A percentile compares a stretch with the other conserved stretches of the same genome.
Conservation (phyloP, 2,797 vertebrate species). For the Cossypha polioptera region DNA sequence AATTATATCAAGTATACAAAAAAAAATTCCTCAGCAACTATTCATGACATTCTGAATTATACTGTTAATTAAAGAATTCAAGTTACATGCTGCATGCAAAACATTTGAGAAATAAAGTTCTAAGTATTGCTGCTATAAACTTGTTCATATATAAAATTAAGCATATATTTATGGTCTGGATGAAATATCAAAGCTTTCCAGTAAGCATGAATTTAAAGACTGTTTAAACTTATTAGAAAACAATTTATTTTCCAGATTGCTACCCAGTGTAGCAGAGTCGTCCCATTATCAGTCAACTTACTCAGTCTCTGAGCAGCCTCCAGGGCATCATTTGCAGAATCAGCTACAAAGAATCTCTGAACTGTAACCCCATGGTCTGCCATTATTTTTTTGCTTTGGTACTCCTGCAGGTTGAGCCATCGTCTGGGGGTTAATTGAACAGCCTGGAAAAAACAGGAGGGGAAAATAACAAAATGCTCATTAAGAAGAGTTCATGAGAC, state of each 20-base stretch:
- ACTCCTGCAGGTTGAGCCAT: constrained; percentile 99
- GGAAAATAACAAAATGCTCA: constrained; percentile 40
- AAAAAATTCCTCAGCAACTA: background rate
- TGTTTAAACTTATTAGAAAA: constrained; percentile 1
- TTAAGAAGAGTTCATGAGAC: constrained; percentile 56
- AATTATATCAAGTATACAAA: background rate
- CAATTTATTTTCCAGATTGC: constrained; percentile 25
- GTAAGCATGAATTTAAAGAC: background rate
- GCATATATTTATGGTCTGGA: background rate
- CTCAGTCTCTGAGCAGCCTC: constrained; percentile 93
- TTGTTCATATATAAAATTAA: background rate
- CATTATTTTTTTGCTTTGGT: constrained; percentile 99
- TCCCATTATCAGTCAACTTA: constrained; percentile 77
- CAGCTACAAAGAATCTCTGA: constrained; percentile 93
- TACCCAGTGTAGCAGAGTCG: background rate
- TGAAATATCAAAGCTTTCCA: background rate
- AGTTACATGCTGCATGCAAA: background rate
- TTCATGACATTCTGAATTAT: background rate
- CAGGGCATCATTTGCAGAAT: constrained; percentile 86
- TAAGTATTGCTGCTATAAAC: background rate
- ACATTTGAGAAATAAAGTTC: background rate
- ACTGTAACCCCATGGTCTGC: constrained; percentile 94
- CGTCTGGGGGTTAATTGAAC: constrained; percentile 83
- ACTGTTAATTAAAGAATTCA: background rate
- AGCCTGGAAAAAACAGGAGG: constrained; percentile 72